These are phyloP conservation scores for Linnaemya tessellans DNA, from an alignment of 2,888 invertebrate species.

Conservation along the genomic window DNA sequence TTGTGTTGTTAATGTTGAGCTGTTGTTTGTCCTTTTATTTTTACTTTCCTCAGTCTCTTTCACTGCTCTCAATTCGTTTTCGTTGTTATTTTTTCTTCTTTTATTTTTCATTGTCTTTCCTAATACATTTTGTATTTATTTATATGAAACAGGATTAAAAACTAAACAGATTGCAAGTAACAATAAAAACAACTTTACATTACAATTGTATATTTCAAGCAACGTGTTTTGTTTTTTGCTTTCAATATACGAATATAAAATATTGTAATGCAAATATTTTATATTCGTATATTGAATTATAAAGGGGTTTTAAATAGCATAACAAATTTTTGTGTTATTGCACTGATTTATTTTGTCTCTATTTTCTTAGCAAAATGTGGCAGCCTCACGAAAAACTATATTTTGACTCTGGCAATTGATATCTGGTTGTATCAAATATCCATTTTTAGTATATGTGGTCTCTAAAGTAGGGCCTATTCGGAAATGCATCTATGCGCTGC, in stretches of 20 bases:
- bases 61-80: constrained; percentile 10
- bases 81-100: background rate
- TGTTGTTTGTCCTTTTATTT: constrained; percentile 12
- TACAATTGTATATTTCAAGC: constrained; percentile 37
- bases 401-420: too few species aligned
- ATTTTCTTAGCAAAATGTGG: too few species aligned
- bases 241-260: constrained; percentile 4
- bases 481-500: too few species aligned
- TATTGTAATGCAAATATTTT: constrained; percentile 39
- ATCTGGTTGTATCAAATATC: too few species aligned
- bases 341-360: too few species aligned
- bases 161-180: constrained; percentile 52
- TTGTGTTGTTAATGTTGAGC: constrained; percentile 23
- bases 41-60: constrained; percentile 7
- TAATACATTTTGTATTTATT: constrained; percentile 31
- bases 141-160: constrained; percentile 65
- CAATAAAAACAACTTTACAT: constrained; percentile 40
- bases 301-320: background rate
- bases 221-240: constrained; percentile 26
- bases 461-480: too few species aligned
- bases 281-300: background rate
- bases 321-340: background rate
- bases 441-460: too few species aligned
- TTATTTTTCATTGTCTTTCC: background rate
- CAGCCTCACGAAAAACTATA: too few species aligned